phyloP scores from a whole-genome alignment of 2,888 invertebrate species.

The Meta bourneti region DNA sequence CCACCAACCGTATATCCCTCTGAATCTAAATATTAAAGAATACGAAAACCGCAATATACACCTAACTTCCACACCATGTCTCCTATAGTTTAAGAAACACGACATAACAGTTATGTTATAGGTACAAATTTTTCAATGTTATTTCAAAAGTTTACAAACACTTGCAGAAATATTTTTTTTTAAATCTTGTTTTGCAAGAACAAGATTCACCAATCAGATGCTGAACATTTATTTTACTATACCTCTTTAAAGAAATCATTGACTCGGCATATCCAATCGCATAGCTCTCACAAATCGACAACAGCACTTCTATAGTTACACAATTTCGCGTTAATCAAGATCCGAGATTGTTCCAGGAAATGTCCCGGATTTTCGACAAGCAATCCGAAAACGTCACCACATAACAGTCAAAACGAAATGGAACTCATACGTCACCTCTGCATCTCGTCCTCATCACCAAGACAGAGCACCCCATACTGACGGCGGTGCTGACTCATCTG shows the following conservation, averaged over 20 bases:
- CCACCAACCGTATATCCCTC: no score
- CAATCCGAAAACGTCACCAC: background rate
- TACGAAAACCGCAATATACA: no score
- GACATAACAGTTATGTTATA: no score
- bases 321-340: background rate
- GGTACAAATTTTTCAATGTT: no score
- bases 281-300: background rate
- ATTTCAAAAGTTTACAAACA: no score
- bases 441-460: constrained; percentile 33
- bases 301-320: background rate
- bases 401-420: background rate
- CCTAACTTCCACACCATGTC: no score
- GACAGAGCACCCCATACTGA: constrained; percentile 30
- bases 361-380: background rate
- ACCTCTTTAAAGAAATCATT: constrained; percentile 36
- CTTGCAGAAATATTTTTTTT: no score
- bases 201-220: background rate
- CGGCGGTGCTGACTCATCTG: constrained; percentile 36
- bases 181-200: background rate
- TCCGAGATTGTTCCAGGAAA: background rate
- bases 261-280: background rate
- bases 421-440: constrained; percentile 61
- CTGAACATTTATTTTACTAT: background rate
- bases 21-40: no score
- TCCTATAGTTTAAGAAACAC: no score